Evolutionary conservation across 2,113 vertebrate species (phyloP).

Genomic region (Boulengeromyrus knoepffleri): DNA sequence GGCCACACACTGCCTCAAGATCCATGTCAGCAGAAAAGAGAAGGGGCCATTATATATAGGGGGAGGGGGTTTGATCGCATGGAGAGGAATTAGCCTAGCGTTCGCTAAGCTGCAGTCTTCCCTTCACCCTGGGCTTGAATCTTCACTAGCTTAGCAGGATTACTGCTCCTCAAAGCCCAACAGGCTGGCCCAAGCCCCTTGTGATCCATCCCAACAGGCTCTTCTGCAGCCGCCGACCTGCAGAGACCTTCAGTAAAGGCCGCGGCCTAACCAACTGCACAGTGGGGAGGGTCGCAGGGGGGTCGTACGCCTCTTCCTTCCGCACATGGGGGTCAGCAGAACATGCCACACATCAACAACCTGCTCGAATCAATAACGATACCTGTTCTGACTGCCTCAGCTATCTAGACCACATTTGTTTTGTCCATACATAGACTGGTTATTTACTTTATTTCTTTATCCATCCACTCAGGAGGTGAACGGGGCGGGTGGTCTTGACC

Average conservation of each 20-base stretch:
- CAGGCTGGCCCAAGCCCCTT: neutral
- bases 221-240: neutral
- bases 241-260: neutral
- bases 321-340: neutral
- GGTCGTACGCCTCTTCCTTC: neutral
- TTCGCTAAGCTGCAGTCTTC: slow-evolving; percentile 33
- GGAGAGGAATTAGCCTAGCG: slow-evolving; percentile 43
- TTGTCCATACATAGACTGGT: neutral
- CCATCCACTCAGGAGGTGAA: neutral
- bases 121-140: slow-evolving; percentile 37
- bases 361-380: neutral
- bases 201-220: neutral
- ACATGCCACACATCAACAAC: neutral
- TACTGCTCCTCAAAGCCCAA: neutral
- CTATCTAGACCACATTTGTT: neutral
- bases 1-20: neutral
- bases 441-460: neutral
- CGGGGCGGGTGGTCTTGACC: slow-evolving; percentile 10
- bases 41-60: neutral
- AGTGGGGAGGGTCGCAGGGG: neutral
- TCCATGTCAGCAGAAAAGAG: slow-evolving; percentile 17
- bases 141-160: slow-evolving; percentile 26
- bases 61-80: slow-evolving; percentile 51
- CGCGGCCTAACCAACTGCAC: neutral
- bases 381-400: neutral